Evolutionary conservation across 1,140 invertebrate species (phyloP).

Genomic region (Nephila pilipes): DNA sequence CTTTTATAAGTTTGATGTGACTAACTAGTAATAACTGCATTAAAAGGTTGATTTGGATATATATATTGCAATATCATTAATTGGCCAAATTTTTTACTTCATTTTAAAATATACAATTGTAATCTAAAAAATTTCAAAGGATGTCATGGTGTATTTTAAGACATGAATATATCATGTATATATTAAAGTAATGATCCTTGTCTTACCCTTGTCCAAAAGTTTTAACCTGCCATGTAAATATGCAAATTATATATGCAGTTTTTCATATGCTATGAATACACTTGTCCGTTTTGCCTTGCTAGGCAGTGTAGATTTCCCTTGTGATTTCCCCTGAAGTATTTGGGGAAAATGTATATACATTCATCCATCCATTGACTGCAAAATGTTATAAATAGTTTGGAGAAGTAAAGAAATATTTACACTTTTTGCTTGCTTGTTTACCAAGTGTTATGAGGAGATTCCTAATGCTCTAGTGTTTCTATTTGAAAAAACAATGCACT

Average conservation of each 20-base stretch:
- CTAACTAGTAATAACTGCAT: no score
- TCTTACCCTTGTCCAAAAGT: constrained; percentile 34
- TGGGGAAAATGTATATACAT: constrained; percentile 20
- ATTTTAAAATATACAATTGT: not conserved
- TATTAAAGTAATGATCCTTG: not conserved
- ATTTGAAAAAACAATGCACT: not conserved
- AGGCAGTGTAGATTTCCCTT: not conserved
- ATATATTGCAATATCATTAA: not conserved
- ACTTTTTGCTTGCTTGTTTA: not conserved
- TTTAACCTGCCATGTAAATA: constrained; percentile 59
- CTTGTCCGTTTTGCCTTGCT: not conserved
- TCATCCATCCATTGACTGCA: constrained; percentile 12
- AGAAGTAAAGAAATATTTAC: not conserved
- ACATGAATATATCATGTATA: not conserved
- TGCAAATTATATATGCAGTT: constrained; percentile 35
- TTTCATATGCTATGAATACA: not conserved
- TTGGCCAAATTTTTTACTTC: constrained; percentile 37
- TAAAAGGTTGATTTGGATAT: not conserved
- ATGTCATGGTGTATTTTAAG: not conserved
- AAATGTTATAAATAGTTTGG: constrained; percentile 14
- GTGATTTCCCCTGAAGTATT: not conserved
- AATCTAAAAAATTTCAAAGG: no score
- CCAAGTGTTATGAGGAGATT: not conserved
- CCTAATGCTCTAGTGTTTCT: not conserved
- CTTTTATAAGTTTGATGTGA: no score